These are phyloP conservation scores for Oncorhynchus gorbuscha DNA, from an alignment of 2,113 vertebrate genomes.

Conservation along the genomic window DNA sequence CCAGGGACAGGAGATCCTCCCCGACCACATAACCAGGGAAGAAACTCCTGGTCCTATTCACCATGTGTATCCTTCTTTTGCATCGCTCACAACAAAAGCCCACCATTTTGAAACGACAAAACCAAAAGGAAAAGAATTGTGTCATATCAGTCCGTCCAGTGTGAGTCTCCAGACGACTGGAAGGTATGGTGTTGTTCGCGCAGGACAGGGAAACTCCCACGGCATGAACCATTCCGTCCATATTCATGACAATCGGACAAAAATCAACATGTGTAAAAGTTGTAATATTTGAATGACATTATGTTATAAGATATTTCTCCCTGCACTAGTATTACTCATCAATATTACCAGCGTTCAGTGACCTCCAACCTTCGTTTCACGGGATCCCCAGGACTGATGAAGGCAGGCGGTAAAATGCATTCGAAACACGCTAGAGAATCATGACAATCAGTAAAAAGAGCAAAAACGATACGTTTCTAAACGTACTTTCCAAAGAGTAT, in stretches of 20 bases:
- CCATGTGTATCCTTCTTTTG: background rate
- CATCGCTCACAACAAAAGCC: background rate
- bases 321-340: background rate
- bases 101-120: background rate
- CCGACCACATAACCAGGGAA: too few species aligned
- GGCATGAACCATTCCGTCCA: background rate
- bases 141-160: background rate
- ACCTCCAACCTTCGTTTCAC: background rate
- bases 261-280: too few species aligned
- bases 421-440: background rate
- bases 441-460: background rate
- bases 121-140: background rate
- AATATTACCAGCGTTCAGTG: background rate
- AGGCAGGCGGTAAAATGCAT: background rate
- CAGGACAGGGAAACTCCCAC: background rate
- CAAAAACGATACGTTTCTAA: background rate
- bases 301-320: too few species aligned
- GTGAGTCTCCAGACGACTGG: background rate
- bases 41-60: too few species aligned
- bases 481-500: background rate
- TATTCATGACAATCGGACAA: background rate
- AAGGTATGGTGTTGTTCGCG: background rate
- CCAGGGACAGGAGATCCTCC: too few species aligned
- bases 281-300: too few species aligned
- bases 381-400: background rate